Percentiles rank a stretch among this genome's conserved stretches.
Evolutionary conservation across 2,888 invertebrate genomes (phyloP).

Genomic region (Lithophane socia): DNA sequence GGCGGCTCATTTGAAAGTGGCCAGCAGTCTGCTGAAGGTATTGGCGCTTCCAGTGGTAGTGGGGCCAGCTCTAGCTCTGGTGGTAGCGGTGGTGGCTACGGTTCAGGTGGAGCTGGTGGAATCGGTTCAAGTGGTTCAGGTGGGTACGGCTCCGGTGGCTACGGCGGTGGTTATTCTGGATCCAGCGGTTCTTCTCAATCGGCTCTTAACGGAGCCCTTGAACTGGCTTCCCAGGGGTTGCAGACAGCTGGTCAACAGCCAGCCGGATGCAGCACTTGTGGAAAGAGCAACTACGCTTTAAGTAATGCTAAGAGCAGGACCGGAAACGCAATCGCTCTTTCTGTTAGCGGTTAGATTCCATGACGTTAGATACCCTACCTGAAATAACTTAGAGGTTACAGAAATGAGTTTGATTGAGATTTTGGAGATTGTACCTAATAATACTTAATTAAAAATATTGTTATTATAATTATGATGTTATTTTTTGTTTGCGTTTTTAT

Average conservation of each 20-base stretch:
- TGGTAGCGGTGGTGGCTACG: slow-evolving; percentile 15
- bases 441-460: neutral
- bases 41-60: slow-evolving; percentile 36
- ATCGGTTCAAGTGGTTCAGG: neutral
- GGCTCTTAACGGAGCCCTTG: slow-evolving; percentile 78
- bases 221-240: slow-evolving; percentile 80
- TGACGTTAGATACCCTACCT: slow-evolving; percentile 10
- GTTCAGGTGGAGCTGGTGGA: slow-evolving; percentile 11
- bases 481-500: slow-evolving; percentile 22
- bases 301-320: slow-evolving; percentile 85
- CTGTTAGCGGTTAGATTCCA: slow-evolving; percentile 79
- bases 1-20: slow-evolving; percentile 27
- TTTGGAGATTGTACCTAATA: slow-evolving; percentile 17
- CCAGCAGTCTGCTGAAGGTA: slow-evolving; percentile 36
- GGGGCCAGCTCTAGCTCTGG: slow-evolving; percentile 27
- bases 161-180: slow-evolving; percentile 17
- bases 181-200: slow-evolving; percentile 63
- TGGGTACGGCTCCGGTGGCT: slow-evolving; percentile 28
- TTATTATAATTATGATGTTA: slow-evolving; percentile 33
- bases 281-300: slow-evolving; percentile 80
- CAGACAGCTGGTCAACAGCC: slow-evolving; percentile 68
- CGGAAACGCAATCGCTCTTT: slow-evolving; percentile 84
- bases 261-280: slow-evolving; percentile 79
- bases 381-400: neutral
- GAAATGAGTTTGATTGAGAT: neutral